Percentiles rank a stretch among this genome's conserved stretches.
Evolutionary conservation across 2,888 invertebrate species (phyloP).

Genomic region (Neoscelio sp.): DNA sequence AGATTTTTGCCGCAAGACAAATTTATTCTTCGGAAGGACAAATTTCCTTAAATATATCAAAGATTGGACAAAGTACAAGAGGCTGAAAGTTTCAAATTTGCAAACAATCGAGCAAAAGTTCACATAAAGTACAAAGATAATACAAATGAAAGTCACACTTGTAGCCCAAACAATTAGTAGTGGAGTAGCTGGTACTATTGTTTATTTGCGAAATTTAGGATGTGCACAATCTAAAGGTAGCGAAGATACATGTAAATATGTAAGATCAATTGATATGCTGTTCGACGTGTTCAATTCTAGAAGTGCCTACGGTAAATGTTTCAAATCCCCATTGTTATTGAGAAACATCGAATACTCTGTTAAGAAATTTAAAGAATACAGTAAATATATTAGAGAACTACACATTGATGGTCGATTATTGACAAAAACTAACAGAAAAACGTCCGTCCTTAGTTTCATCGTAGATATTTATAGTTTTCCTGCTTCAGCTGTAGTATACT

Average conservation of each 20-base stretch:
- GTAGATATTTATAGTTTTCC: background rate
- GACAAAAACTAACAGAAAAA: background rate
- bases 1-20: too few species aligned
- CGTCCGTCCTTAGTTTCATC: background rate
- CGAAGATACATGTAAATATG: conserved; percentile 65
- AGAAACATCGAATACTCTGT: conserved; percentile 4
- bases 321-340: conserved; percentile 29
- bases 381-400: conserved; percentile 1
- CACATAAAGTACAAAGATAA: conserved; percentile 54
- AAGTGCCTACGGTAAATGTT: conserved; percentile 61
- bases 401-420: background rate
- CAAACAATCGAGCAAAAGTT: conserved; percentile 39
- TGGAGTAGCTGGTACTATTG: conserved; percentile 70
- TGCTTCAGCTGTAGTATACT: background rate
- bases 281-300: conserved; percentile 71
- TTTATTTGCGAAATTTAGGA: conserved; percentile 33
- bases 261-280: conserved; percentile 59
- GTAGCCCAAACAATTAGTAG: conserved; percentile 70
- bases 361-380: conserved; percentile 5
- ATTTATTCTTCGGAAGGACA: conserved; percentile 22
- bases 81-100: conserved; percentile 45
- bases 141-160: conserved; percentile 65
- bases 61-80: conserved; percentile 23
- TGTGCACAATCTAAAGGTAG: conserved; percentile 55
- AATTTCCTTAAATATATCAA: conserved; percentile 19